Percentiles rank a stretch among this genome's conserved stretches.
Evolutionary conservation across 2,113 vertebrate genomes (phyloP).

Genomic region (Periophthalmus modestus): DNA sequence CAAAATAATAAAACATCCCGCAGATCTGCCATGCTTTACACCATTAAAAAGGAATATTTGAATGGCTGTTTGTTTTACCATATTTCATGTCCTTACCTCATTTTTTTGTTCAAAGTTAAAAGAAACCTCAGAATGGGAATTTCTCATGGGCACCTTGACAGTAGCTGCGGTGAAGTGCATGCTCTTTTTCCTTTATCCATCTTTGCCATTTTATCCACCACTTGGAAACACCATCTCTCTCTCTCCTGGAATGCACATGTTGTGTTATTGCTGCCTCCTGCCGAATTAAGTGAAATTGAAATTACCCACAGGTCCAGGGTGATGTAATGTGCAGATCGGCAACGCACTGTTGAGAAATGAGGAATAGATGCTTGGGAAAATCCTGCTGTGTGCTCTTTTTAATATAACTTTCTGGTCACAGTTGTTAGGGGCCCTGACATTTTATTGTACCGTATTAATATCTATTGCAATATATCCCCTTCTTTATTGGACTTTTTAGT

Average conservation of each 20-base stretch:
- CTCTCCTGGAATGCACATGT: slow-evolving; percentile 14
- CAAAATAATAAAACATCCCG: slow-evolving; percentile 20
- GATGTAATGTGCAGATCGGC: slow-evolving; percentile 39
- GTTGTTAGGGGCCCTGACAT: slow-evolving; percentile 31
- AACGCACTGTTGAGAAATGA: slow-evolving; percentile 29
- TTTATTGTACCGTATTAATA: slow-evolving; percentile 35
- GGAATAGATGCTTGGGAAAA: slow-evolving; percentile 30
- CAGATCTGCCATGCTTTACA: background rate
- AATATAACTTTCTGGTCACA: slow-evolving; percentile 21
- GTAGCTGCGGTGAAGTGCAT: slow-evolving; percentile 24
- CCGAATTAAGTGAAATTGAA: slow-evolving; percentile 41
- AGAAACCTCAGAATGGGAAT: slow-evolving; percentile 16
- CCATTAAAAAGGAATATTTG: slow-evolving; percentile 15
- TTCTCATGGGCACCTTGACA: slow-evolving; percentile 40
- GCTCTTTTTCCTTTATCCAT: slow-evolving; percentile 13
- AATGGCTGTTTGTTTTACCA: slow-evolving; percentile 11
- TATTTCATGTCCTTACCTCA: background rate
- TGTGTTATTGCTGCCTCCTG: slow-evolving; percentile 25
- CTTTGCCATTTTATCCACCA: slow-evolving; percentile 19
- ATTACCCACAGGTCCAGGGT: slow-evolving; percentile 36
- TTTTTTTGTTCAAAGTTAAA: slow-evolving; percentile 8
- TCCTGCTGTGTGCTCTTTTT: slow-evolving; percentile 16
- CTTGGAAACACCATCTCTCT: slow-evolving; percentile 17
- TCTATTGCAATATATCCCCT: slow-evolving; percentile 41
- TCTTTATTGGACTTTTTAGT: slow-evolving; percentile 30